Percentiles rank a stretch among this genome's conserved stretches.
These are phyloP conservation scores for Mechanitis mazaeus DNA, from an alignment of 2,888 invertebrate species.

Conservation along the genomic window DNA sequence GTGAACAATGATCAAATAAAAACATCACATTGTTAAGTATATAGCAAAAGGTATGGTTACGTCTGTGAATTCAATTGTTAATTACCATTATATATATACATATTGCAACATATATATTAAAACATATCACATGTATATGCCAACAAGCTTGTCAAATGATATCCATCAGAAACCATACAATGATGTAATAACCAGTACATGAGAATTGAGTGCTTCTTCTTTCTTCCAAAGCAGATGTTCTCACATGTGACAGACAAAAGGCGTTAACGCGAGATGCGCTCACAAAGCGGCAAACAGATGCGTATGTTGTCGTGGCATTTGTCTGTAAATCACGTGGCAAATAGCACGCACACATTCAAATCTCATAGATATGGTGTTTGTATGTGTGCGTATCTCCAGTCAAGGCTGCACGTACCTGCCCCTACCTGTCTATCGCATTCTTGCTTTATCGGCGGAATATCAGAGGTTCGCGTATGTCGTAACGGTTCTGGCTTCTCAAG, in stretches of 20 bases:
- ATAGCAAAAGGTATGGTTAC: too few species aligned
- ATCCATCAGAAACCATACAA: conserved; percentile 9
- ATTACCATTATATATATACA: conserved; percentile 16
- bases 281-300: conserved; percentile 67
- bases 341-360: conserved; percentile 51
- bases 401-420: conserved; percentile 49
- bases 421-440: conserved; percentile 66
- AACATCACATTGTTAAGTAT: too few species aligned
- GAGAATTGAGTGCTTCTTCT: conserved; percentile 43
- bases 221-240: conserved; percentile 58
- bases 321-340: conserved; percentile 72
- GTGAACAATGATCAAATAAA: too few species aligned
- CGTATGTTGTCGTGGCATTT: conserved; percentile 59
- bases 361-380: conserved; percentile 24
- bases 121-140: background rate
- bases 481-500: conserved; percentile 49
- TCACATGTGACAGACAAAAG: conserved; percentile 55
- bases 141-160: conserved; percentile 9
- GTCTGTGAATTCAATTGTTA: background rate
- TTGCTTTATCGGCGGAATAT: conserved; percentile 64
- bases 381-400: conserved; percentile 31
- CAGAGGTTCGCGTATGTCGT: conserved; percentile 52
- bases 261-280: conserved; percentile 58
- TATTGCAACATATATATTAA: background rate
- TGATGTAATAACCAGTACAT: conserved; percentile 17